Base-by-base conservation (phyloP, 2,888 invertebrate species). In the Ditylenchus weischeri region DNA sequence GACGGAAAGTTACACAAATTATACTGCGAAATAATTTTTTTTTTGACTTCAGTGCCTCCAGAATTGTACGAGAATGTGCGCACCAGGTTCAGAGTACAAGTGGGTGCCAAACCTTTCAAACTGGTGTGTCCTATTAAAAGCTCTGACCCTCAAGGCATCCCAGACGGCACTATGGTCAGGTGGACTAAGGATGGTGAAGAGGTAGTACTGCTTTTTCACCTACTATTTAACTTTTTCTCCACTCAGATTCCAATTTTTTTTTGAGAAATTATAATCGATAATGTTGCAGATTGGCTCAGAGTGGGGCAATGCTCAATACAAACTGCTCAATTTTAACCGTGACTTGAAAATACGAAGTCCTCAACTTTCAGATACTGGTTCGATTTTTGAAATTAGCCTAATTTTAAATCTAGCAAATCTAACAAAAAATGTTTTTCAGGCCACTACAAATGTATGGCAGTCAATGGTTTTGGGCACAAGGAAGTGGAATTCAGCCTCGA, bases 171-270 rank as follows among this genome's bases (percentile, higher is more conserved):
- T 18, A 80, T 80, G 72, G 72, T 80, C 48, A 73, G 76, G 67
- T 80, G 80, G 80, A 75, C 70, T 60, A 79, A 79, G 63, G 78
- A 80, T 65, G 79, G 77, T 18, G 79, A 79, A 62, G 72, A 75
- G 73, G 76, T 76, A 50, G 43, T 54, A 54, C n/a, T n/a, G n/a
- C n/a, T 19, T 19, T 50, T 50, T n/a, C 2, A 19, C 21, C 50
- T 19, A 50, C 21, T 50, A n/a, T 50, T 50, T 6, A 3, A 50
- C 50, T 50, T 50, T 50, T 29, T n/a, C n/a, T n/a, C n/a, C n/a
- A n/a, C n/a, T n/a, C n/a, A 29, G 2, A 29, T 50, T 5, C 50
- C n/a, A 5, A n/a, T n/a, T n/a, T n/a, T n/a, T n/a, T 50, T 1
- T 50, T 5, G 15, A 3, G 10, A 63, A 29, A n/a, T n/a, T 1